Evolutionary conservation across 2,113 vertebrate species (phyloP).

Genomic region (Mesocricetus auratus): DNA sequence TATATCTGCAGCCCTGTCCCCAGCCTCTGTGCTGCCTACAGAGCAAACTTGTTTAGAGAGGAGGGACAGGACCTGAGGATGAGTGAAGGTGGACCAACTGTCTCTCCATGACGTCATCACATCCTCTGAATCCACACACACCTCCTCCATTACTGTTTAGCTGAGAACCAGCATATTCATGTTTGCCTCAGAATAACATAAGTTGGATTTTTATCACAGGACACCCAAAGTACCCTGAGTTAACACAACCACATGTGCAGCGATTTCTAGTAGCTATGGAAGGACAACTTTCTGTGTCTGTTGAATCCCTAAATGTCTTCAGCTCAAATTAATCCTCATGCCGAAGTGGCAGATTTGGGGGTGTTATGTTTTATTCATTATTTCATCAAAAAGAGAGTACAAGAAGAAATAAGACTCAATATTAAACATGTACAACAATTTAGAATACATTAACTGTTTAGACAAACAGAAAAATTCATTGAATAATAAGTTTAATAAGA

Average conservation of each 20-base stretch:
- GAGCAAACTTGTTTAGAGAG: background rate
- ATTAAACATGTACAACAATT: background rate
- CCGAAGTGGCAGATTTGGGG: background rate
- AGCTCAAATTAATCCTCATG: background rate
- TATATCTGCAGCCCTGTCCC: background rate
- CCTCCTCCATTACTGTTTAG: background rate
- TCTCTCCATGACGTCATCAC: background rate
- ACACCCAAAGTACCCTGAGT: background rate
- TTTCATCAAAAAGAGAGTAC: background rate
- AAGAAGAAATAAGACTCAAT: background rate
- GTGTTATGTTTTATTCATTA: background rate
- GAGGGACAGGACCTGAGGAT: background rate
- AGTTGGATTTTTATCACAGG: constrained; percentile 26
- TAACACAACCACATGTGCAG: background rate
- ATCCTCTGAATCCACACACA: background rate
- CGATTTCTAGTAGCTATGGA: background rate
- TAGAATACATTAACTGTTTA: background rate
- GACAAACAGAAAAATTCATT: background rate
- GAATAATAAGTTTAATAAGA: background rate
- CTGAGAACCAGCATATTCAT: background rate
- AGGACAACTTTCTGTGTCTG: background rate
- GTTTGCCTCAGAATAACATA: background rate
- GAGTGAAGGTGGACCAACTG: background rate
- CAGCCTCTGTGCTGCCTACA: background rate
- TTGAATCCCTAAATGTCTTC: background rate